Evolutionary conservation across 2,888 invertebrate genomes (phyloP).

Genomic region (Trisateles emortualis): DNA sequence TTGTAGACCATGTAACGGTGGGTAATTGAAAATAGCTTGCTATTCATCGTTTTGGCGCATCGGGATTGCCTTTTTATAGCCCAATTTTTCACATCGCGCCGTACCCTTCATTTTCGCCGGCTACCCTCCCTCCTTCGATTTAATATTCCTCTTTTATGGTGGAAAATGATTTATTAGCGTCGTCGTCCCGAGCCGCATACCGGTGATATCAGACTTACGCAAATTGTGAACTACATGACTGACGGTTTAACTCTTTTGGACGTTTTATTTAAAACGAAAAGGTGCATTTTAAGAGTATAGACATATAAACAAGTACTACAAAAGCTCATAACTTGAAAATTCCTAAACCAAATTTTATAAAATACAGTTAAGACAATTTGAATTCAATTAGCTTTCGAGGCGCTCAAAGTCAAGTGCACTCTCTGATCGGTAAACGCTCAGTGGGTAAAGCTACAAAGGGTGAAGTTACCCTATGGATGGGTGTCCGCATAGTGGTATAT

Average conservation of each 20-base stretch:
- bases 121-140: constrained; percentile 69
- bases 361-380: too few species aligned
- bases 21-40: constrained; percentile 72
- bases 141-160: constrained; percentile 78
- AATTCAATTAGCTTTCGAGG: too few species aligned
- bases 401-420: too few species aligned
- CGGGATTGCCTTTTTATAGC: constrained; percentile 76
- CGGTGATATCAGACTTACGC: constrained; percentile 62
- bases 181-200: constrained; percentile 54
- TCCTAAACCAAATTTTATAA: too few species aligned
- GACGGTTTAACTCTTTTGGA: constrained; percentile 20
- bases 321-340: too few species aligned
- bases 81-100: constrained; percentile 73
- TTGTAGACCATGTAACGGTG: constrained; percentile 29
- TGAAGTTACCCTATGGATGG: too few species aligned
- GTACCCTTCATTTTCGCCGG: constrained; percentile 64
- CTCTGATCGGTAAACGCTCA: too few species aligned
- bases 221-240: constrained; percentile 51
- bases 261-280: background rate
- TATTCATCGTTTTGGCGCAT: constrained; percentile 70
- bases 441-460: too few species aligned
- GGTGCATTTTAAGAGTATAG: too few species aligned
- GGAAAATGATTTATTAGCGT: constrained; percentile 74
- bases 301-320: too few species aligned
- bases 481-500: too few species aligned